Evolutionary conservation across 35 echinoderm and acorn worm species (phyloP), one percentile per base, ranked within the genome.

Genomic region (Chiridota heheva): DNA sequence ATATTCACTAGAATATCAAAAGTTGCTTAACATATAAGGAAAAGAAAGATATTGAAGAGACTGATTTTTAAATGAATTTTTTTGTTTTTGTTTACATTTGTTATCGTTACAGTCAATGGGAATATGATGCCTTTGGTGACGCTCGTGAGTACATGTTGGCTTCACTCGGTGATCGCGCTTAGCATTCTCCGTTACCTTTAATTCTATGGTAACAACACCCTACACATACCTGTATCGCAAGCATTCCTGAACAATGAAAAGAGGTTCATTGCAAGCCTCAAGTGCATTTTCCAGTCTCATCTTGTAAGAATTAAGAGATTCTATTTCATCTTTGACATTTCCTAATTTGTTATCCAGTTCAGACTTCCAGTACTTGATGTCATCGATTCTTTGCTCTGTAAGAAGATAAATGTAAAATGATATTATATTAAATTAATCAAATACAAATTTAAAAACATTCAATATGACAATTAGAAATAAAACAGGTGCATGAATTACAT

Each of bases 311-410:
- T 91, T 45, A 35, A 98, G 81, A 58, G 79, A 88, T 40, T 98
- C 95, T 81, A 91, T 98, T 42, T 98, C 95, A 35, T 86, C 80
- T 48, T 91, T 88, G n/a, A 36, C 67, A 59, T 92, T 85, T n/a
- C 87, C 80, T 48, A 98, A 81, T 65, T 98, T 98, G 5, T 76
- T 81, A 18, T 98, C 87, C 30, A 98, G 70, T 53, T 98, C 95
- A 60, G 91, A 90, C 44, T 98, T 98, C 95, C 95, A 98, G 58
- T 88, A 98, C 53, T 73, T 89, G 40, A 98, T 81, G 76, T 98
- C 89, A 98, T 98, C 84, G 32, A 98, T 57, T 86, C 95, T 91
- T 85, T 98, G 95, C 27, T 98, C 95, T 98, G 81, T 42, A 81
- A 51, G 53, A 47, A 76, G 22, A 77, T 41, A 27, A 78, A n/a